These are phyloP conservation scores for Sminthurinus aureus DNA, from an alignment of 2,888 invertebrate genomes.

Conservation along the genomic window DNA sequence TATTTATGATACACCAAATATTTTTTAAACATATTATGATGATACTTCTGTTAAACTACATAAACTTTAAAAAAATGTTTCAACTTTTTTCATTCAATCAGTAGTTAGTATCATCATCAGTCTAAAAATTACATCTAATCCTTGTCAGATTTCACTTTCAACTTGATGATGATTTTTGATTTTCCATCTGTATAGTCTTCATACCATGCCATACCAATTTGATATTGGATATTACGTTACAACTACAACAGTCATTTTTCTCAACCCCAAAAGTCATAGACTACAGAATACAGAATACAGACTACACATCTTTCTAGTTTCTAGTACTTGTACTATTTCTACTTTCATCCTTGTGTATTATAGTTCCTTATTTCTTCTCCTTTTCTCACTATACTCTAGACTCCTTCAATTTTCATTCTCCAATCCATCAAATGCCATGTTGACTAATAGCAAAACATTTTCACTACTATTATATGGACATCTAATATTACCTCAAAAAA, in stretches of 20 bases:
- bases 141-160: slow-evolving; percentile 35
- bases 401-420: background rate
- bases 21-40: too few relatives aligned
- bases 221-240: too few relatives aligned
- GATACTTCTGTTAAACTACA: too few relatives aligned
- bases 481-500: background rate
- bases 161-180: slow-evolving; percentile 13
- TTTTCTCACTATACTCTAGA: background rate
- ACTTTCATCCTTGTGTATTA: background rate
- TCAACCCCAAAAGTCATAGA: slow-evolving; percentile 3
- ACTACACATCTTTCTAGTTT: background rate
- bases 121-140: slow-evolving; percentile 4
- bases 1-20: too few relatives aligned
- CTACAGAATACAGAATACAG: background rate
- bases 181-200: background rate
- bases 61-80: too few relatives aligned
- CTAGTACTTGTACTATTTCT: background rate
- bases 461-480: background rate
- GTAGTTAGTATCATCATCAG: background rate
- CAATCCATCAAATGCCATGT: slow-evolving; percentile 32
- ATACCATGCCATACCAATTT: too few relatives aligned
- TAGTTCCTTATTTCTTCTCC: background rate
- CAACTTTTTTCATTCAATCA: too few relatives aligned
- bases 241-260: background rate
- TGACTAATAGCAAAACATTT: slow-evolving; percentile 3